Percentiles rank a stretch among this genome's conserved stretches.
These are phyloP conservation scores for Scatophagus argus DNA, from an alignment of 2,113 vertebrate genomes.

Conservation along the genomic window DNA sequence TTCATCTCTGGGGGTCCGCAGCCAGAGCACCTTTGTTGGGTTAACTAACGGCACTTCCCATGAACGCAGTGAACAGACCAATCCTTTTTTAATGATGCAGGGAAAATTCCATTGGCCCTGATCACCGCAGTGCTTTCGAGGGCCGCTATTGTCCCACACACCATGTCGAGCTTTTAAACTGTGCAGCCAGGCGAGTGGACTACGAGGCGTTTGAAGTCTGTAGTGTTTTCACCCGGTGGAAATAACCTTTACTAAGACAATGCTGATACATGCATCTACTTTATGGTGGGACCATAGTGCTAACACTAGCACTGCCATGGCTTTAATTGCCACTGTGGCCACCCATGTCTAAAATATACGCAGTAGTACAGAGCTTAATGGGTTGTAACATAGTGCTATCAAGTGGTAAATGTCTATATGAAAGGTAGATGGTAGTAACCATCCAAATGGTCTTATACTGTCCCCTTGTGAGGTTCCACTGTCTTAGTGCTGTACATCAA, in stretches of 20 bases:
- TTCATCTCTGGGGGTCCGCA: slow-evolving; percentile 77
- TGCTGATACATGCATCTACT: slow-evolving; percentile 49
- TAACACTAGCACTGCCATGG: slow-evolving; percentile 22
- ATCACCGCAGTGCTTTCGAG: slow-evolving; percentile 67
- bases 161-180: slow-evolving; percentile 69
- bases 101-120: slow-evolving; percentile 77
- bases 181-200: slow-evolving; percentile 72
- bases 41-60: slow-evolving; percentile 79
- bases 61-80: slow-evolving; percentile 63
- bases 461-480: not conserved
- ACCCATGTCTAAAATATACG: slow-evolving; percentile 58
- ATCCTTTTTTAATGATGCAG: slow-evolving; percentile 84
- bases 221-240: slow-evolving; percentile 11
- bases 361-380: slow-evolving; percentile 46
- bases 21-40: slow-evolving; percentile 77
- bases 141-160: slow-evolving; percentile 69
- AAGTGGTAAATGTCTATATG: slow-evolving; percentile 41
- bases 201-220: slow-evolving; percentile 62
- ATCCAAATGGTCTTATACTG: not conserved
- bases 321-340: slow-evolving; percentile 44
- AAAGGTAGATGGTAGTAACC: slow-evolving; percentile 34
- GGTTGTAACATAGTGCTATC: slow-evolving; percentile 35
- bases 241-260: slow-evolving; percentile 41
- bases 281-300: slow-evolving; percentile 43
- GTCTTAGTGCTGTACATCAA: not conserved